Percentiles rank a stretch among this genome's conserved stretches.
phyloP scores from a whole-genome alignment of 2,113 vertebrate genomes.

The Phasianus colchicus region DNA sequence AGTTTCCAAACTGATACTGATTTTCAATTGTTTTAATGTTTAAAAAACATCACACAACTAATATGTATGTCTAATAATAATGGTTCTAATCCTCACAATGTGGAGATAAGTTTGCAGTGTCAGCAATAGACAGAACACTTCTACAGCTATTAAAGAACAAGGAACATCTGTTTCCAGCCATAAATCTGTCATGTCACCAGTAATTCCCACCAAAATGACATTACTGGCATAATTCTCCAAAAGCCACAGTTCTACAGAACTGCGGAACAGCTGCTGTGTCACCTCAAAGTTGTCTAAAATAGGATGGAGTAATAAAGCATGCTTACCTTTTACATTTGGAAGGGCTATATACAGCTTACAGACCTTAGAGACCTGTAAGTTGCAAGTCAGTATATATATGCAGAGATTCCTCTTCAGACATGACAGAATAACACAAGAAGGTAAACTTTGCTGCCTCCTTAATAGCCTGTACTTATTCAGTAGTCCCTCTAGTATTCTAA shows the following conservation, averaged over 20 bases:
- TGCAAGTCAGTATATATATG: neutral
- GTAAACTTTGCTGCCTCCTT: neutral
- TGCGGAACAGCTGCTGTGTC: slow-evolving; percentile 3
- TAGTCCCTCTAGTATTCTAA: neutral
- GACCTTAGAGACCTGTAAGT: accelerated
- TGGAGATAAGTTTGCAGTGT: slow-evolving; percentile 56
- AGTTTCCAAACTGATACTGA: neutral
- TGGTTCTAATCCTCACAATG: neutral
- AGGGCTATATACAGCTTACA: neutral
- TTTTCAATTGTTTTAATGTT: neutral
- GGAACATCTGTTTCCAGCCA: slow-evolving; percentile 62
- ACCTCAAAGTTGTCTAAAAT: slow-evolving; percentile 5
- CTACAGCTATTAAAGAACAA: slow-evolving; percentile 39
- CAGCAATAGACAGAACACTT: neutral
- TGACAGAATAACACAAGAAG: neutral
- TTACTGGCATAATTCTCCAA: slow-evolving; percentile 32
- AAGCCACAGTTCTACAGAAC: slow-evolving; percentile 10
- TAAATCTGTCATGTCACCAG: slow-evolving; percentile 62
- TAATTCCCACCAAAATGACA: slow-evolving; percentile 52
- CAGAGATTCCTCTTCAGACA: neutral
- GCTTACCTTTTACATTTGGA: neutral
- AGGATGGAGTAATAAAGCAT: neutral
- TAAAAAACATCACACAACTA: neutral
- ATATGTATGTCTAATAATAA: slow-evolving; percentile 22
- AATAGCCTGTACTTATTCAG: neutral